Evolutionary conservation across 1,140 invertebrate genomes (phyloP).

Genomic region (Centruroides vittatus): DNA sequence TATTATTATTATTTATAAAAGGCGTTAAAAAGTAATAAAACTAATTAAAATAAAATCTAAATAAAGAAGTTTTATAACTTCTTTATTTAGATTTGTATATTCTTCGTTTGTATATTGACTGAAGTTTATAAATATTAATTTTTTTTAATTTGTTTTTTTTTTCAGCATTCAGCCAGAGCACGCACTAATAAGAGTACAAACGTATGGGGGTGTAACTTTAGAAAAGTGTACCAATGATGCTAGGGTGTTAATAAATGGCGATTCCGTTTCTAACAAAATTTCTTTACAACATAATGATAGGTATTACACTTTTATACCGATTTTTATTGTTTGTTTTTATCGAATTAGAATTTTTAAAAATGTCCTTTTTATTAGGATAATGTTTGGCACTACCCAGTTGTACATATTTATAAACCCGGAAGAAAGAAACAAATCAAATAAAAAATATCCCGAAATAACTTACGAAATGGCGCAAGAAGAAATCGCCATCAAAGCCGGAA

Average conservation of each 20-base stretch:
- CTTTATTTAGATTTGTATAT: too few relatives aligned
- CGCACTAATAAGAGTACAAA: slow-evolving; percentile 34
- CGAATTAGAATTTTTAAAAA: neutral
- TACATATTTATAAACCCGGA: slow-evolving; percentile 39
- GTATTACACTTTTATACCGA: slow-evolving; percentile 19
- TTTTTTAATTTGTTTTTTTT: slow-evolving; percentile 1
- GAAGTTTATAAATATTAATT: too few relatives aligned
- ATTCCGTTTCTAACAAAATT: slow-evolving; percentile 29
- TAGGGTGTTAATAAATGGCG: slow-evolving; percentile 40
- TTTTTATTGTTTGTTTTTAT: too few relatives aligned
- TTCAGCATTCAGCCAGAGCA: slow-evolving; percentile 39
- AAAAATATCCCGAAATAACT: slow-evolving; percentile 32
- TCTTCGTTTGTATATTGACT: too few relatives aligned
- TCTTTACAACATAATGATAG: slow-evolving; percentile 41
- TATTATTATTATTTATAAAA: too few relatives aligned
- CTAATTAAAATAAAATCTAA: too few relatives aligned
- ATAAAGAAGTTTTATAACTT: too few relatives aligned
- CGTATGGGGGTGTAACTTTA: slow-evolving; percentile 32
- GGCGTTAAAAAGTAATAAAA: too few relatives aligned
- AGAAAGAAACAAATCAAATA: slow-evolving; percentile 28
- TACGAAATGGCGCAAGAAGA: slow-evolving; percentile 45
- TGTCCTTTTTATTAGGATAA: slow-evolving; percentile 26
- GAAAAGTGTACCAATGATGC: slow-evolving; percentile 32
- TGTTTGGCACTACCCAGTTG: slow-evolving; percentile 41
- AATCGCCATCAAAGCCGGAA: slow-evolving; percentile 40